Evolutionary conservation across 2,797 vertebrate species (phyloP), one percentile per base, ranked within the genome.

Genomic region (Sarcophilus harrisii): DNA sequence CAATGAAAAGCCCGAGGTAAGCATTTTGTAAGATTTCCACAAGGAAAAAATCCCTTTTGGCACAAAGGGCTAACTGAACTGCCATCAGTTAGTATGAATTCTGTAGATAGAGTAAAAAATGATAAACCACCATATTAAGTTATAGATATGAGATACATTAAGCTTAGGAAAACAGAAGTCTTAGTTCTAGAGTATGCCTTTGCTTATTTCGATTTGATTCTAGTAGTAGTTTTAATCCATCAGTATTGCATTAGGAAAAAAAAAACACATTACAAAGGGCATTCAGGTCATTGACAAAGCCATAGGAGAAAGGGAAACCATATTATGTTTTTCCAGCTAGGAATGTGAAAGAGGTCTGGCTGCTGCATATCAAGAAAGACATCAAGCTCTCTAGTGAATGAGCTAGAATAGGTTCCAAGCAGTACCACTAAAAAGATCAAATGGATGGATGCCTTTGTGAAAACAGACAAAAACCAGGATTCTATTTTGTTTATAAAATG

Each of bases 1-100:
- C 99, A 99, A 95, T 99, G 98, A 94, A 99, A 98, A 94, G 97
- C 98, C 93, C 98, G 97, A 0, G 98, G 99, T 92, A 99, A 97
- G 90, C 99, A 99, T 3, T 97, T 98, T 0, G 93, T 99, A 87
- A 98, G 97, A 97, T 99, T 99, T 73, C 99, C 99, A 94, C 99
- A 99, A n/a, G 99, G 99, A 91, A 99, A 99, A 94, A 99, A 99
- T 28, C 98, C 98, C 0, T 99, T 98, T 4, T 98, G 98, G 95
- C 99, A 99, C 11, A 91, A 58, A 60, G 96, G 95, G 73, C 18
- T 58, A 58, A 95, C 91, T 28, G n/a, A 96, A 93, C 94, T 95
- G 95, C 96, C 98, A 96, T 98, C 93, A 62, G 96, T 96, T 95
- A 98, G 93, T 0, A 89, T 96, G 24, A 90, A 94, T 97, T 97